A percentile compares a stretch with the other conserved stretches of the same genome.
Evolutionary conservation across 2,797 vertebrate genomes (phyloP).

Genomic region (Gadopsis marmoratus): DNA sequence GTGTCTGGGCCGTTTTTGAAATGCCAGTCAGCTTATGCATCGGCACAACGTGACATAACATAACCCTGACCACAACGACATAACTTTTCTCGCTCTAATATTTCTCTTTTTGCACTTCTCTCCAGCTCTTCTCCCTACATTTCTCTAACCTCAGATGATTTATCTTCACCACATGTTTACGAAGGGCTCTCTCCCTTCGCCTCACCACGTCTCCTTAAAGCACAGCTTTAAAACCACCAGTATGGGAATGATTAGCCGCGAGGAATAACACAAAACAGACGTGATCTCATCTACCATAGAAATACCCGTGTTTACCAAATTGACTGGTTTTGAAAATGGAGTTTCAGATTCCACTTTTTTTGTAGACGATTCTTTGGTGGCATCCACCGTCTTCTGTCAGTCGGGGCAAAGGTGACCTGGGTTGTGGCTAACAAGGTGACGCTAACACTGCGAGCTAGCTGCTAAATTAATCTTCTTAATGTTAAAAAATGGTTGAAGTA

Average conservation of each 20-base stretch:
- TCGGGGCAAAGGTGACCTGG: not conserved
- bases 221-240: conserved; percentile 26
- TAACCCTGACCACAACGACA: conserved; percentile 1
- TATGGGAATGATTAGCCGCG: conserved; percentile 43
- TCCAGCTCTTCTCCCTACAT: not conserved
- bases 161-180: conserved; percentile 50
- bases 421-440: not conserved
- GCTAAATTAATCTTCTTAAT: not conserved
- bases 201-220: conserved; percentile 21
- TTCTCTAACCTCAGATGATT: conserved; percentile 33
- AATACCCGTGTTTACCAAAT: conserved; percentile 5
- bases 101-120: conserved; percentile 8
- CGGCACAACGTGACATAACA: not conserved
- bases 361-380: not conserved
- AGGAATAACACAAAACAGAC: conserved; percentile 55
- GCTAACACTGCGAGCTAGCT: not conserved
- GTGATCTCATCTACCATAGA: not conserved
- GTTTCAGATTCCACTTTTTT: not conserved
- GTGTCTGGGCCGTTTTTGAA: conserved; percentile 12
- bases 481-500: no score
- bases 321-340: not conserved
- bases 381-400: not conserved
- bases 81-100: conserved; percentile 1
- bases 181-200: conserved; percentile 1
- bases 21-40: conserved; percentile 23